These are phyloP conservation scores for Saccopteryx bilineata DNA, from an alignment of 2,113 vertebrate genomes.

Conservation along the genomic window DNA sequence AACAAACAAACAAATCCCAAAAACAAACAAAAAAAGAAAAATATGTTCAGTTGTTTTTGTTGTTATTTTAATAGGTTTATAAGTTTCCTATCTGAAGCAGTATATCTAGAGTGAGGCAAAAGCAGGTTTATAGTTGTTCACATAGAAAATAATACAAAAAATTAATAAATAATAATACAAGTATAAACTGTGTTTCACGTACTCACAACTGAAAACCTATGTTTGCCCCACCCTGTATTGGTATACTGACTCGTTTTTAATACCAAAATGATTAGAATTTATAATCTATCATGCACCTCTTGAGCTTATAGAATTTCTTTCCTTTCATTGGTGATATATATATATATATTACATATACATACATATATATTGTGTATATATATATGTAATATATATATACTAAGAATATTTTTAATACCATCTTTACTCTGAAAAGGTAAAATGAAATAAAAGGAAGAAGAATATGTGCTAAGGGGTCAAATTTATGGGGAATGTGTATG, in stretches of 20 bases:
- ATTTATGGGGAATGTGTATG: not conserved
- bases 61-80: not conserved
- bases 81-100: not conserved
- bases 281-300: not conserved
- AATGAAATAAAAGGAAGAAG: not conserved
- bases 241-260: not conserved
- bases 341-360: not conserved
- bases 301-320: not conserved
- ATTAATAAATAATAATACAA: not conserved
- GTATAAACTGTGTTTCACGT: not conserved
- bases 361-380: not conserved
- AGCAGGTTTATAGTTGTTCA: not conserved
- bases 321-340: not conserved
- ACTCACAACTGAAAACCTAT: not conserved
- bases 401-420: not conserved
- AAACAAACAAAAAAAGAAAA: not conserved
- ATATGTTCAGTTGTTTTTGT: not conserved
- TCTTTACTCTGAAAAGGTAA: not conserved
- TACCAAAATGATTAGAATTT: not conserved
- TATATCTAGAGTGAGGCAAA: not conserved
- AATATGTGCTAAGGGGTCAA: not conserved
- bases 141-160: not conserved
- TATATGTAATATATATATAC: not conserved
- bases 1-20: too few species aligned
- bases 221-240: not conserved